Conservation (phyloP, 2,113 vertebrate species). For the Lamprotornis superbus region DNA sequence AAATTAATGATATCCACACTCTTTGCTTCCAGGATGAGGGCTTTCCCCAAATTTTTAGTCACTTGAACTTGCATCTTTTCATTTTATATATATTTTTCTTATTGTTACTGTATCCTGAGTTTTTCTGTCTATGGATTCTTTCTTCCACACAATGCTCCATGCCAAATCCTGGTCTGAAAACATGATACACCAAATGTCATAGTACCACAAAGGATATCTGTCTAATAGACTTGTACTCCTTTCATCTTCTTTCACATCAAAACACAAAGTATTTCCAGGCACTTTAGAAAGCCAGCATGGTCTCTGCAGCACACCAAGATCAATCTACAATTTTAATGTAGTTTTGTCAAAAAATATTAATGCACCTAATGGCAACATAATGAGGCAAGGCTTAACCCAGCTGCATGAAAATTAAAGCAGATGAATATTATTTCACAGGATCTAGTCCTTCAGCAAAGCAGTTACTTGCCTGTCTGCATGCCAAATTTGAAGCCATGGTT, state of each 20-base stretch:
- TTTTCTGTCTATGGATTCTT: not conserved
- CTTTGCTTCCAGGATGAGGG: not conserved
- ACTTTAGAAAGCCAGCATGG: constrained; percentile 14
- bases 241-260: not conserved
- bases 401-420: constrained; percentile 45
- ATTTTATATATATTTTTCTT: not conserved
- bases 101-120: not conserved
- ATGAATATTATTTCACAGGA: constrained; percentile 43
- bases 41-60: not conserved
- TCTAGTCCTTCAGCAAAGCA: not conserved
- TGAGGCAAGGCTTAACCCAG: constrained; percentile 44
- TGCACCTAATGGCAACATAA: constrained; percentile 49
- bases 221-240: not conserved
- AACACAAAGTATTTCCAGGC: not conserved
- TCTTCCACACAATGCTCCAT: not conserved
- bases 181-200: not conserved
- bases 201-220: not conserved
- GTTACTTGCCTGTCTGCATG: not conserved
- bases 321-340: constrained; percentile 35
- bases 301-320: not conserved
- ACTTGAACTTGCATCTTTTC: not conserved
- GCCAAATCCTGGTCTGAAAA: not conserved
- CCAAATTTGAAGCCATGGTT: not conserved
- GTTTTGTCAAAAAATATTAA: constrained; percentile 44
- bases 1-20: not conserved